Percentiles rank a stretch among this genome's conserved stretches.
phyloP scores from a whole-genome alignment of 92 coral and sea anemone genomes.

The Isaurus tuberculatus region DNA sequence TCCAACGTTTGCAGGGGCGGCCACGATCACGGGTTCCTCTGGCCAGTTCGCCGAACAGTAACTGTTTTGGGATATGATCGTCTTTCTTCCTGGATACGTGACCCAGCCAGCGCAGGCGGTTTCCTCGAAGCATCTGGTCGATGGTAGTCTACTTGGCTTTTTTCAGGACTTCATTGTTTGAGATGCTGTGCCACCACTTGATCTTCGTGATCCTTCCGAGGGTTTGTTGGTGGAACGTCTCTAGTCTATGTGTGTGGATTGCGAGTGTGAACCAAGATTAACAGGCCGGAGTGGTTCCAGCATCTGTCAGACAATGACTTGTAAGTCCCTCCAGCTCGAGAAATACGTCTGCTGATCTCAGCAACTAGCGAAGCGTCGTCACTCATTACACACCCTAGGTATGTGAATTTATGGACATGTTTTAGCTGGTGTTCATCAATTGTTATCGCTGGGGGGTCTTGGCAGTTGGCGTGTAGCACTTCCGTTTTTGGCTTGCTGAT shows the following conservation, averaged over 20 bases:
- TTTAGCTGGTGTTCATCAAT: conserved; percentile 14
- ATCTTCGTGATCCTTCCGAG: background rate
- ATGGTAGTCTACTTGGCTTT: background rate
- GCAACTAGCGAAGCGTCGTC: background rate
- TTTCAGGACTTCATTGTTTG: too few relatives aligned
- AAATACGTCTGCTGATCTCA: conserved; percentile 5
- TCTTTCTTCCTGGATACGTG: background rate
- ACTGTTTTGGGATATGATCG: background rate
- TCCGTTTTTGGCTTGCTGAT: conserved; percentile 23
- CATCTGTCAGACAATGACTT: conserved; percentile 8
- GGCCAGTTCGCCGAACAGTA: background rate
- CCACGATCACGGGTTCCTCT: background rate
- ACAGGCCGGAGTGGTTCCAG: conserved; percentile 20
- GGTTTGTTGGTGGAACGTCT: background rate
- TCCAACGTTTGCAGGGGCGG: background rate
- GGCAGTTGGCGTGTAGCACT: conserved; percentile 14
- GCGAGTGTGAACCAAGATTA: conserved; percentile 5
- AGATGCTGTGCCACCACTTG: background rate
- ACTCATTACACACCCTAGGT: background rate
- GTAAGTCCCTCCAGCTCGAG: conserved; percentile 8
- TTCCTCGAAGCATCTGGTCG: background rate
- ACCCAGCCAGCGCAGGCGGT: conserved; percentile 15
- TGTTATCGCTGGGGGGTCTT: conserved; percentile 14
- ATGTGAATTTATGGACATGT: conserved; percentile 3
- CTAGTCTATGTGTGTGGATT: background rate